Base-by-base conservation (phyloP, 2,888 invertebrate genomes). In the Oscheius sp. region DNA sequence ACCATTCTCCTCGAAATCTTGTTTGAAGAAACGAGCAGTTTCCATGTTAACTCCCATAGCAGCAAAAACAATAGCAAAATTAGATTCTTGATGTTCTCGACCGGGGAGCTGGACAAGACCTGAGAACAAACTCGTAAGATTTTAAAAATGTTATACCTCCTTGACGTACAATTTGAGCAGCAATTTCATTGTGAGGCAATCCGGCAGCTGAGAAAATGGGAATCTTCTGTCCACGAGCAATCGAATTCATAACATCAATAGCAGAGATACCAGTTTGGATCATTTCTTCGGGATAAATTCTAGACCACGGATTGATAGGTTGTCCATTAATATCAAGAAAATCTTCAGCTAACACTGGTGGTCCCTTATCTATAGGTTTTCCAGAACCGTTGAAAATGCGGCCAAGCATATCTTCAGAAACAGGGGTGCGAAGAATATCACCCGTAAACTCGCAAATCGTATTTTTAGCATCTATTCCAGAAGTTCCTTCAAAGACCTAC, bases 231-330 rank as follows among this genome's bases (percentile, higher is more conserved):
- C 99, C 99, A 91, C 99, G 93, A 85, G 99, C 99, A 91, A 99
- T 99, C 74, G 96, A 97, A 91, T 99, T 99, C 99, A 99, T 99
- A 86, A 98, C 96, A 90, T 99, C 99, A 86, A 99, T 99, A 83
- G 98, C 97, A 68, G 98, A 98, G 86, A 96, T 95, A 91, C 94
- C 94, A 77, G 99, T 99, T 91, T 99, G 99, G 88, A 99, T 99
- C 99, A 99, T 99, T 92, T 99, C 99, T 91, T 99, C 98, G 0
- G 99, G 99, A 90, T 99, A 99, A 89, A 98, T 99, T 93, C 99
- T 95, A 0, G 96, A 96, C 95, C 96, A 99, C 0, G 99, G 99
- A 91, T 99, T 99, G 90, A 99, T 99, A 83, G 99, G 98, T 89
- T 99, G 98, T 91, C 92, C 98, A 91, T 96, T 94, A 91, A 99